These are phyloP conservation scores for Epinotia bilunana DNA, from an alignment of 2,888 invertebrate species.

Conservation along the genomic window DNA sequence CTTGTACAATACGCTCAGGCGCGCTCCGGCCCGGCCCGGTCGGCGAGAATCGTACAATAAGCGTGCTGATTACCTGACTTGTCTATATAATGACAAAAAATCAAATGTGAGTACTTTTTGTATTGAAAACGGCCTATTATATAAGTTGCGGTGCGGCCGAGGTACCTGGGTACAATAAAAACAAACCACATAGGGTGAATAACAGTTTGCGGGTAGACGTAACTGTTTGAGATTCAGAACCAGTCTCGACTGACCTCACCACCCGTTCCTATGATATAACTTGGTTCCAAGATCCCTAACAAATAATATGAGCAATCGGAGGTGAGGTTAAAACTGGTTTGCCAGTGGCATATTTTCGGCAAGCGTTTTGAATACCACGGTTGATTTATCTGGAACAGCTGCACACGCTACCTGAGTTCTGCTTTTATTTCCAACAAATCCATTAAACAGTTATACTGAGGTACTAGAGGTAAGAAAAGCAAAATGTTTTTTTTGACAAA, in stretches of 20 bases:
- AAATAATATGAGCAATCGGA: background rate
- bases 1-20: too few relatives aligned
- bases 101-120: too few relatives aligned
- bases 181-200: background rate
- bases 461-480: too few relatives aligned
- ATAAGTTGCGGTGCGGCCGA: background rate
- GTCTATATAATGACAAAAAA: too few relatives aligned
- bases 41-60: too few relatives aligned
- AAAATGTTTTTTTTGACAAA: too few relatives aligned
- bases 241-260: background rate
- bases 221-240: background rate
- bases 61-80: too few relatives aligned
- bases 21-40: too few relatives aligned
- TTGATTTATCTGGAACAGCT: background rate
- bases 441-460: background rate
- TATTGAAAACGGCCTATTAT: background rate
- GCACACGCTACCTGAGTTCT: background rate
- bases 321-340: background rate
- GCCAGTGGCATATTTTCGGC: background rate
- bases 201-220: background rate
- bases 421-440: background rate
- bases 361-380: background rate
- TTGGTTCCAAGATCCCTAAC: background rate
- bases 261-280: background rate
- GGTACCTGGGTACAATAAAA: background rate